Evolutionary conservation across 2,113 vertebrate species (phyloP).

Genomic region (Catharus fuscescens): DNA sequence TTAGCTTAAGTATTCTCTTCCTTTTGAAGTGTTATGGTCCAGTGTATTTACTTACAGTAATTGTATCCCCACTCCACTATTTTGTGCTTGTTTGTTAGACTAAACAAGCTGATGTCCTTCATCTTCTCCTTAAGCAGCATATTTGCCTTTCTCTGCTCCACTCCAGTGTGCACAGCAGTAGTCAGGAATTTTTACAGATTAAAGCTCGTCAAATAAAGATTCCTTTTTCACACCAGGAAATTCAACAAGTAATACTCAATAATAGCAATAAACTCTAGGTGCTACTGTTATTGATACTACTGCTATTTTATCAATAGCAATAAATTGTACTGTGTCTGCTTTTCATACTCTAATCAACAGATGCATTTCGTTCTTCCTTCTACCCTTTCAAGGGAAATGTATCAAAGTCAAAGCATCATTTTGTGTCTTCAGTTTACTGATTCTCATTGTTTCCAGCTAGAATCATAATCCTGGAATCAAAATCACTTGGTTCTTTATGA

Average conservation of each 20-base stretch:
- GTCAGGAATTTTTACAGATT: background rate
- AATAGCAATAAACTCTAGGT: background rate
- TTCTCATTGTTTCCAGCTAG: background rate
- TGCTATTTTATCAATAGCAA: background rate
- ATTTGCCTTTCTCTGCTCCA: background rate
- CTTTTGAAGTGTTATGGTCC: background rate
- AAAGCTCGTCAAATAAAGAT: background rate
- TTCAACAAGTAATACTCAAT: background rate
- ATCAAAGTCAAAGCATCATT: background rate
- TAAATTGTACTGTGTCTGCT: background rate
- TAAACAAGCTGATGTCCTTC: constrained; percentile 26
- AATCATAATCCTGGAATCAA: background rate
- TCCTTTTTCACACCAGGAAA: background rate
- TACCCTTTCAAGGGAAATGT: background rate
- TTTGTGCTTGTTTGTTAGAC: constrained; percentile 17
- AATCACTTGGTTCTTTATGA: background rate
- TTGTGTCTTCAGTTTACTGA: background rate
- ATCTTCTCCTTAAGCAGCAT: background rate
- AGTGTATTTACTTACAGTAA: background rate
- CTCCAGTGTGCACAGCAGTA: background rate
- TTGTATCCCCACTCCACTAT: background rate
- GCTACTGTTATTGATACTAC: background rate
- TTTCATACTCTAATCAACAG: background rate
- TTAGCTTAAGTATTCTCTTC: constrained; percentile 22
- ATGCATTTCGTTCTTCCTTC: background rate